phyloP scores from a whole-genome alignment of 2,797 vertebrate genomes.

The Nyctibius grandis region DNA sequence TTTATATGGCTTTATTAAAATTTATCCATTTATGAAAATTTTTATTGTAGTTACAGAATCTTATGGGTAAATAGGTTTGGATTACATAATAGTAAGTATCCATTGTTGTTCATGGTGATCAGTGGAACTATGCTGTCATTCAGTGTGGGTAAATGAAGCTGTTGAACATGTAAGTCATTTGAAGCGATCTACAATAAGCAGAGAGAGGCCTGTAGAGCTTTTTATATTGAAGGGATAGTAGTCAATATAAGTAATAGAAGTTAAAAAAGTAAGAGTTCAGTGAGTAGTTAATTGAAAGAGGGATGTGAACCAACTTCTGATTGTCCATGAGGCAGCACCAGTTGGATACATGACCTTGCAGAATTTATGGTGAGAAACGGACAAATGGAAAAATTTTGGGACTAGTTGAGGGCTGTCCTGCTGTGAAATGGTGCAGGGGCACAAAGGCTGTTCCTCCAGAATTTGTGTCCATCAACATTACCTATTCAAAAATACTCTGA shows the following conservation, averaged over 20 bases:
- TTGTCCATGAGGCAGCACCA: background rate
- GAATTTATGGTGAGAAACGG: background rate
- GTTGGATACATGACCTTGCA: background rate
- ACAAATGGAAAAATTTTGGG: background rate
- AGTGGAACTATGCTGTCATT: background rate
- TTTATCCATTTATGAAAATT: background rate
- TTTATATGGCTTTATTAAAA: background rate
- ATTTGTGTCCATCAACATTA: background rate
- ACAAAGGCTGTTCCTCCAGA: background rate
- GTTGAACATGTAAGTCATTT: accelerated
- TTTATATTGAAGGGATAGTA: background rate
- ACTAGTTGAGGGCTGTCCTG: background rate
- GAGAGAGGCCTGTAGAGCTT: background rate
- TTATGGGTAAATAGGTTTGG: background rate
- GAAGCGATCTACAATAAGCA: background rate
- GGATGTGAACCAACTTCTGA: background rate
- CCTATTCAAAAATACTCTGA: background rate
- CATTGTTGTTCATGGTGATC: background rate
- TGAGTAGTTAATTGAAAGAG: background rate
- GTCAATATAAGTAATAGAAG: background rate
- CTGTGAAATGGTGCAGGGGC: background rate
- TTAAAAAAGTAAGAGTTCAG: background rate
- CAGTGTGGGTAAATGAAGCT: background rate
- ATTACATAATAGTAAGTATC: background rate
- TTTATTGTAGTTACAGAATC: background rate